Base-by-base conservation (phyloP, 2,888 invertebrate genomes). In the Sclerodermus sp. region DNA sequence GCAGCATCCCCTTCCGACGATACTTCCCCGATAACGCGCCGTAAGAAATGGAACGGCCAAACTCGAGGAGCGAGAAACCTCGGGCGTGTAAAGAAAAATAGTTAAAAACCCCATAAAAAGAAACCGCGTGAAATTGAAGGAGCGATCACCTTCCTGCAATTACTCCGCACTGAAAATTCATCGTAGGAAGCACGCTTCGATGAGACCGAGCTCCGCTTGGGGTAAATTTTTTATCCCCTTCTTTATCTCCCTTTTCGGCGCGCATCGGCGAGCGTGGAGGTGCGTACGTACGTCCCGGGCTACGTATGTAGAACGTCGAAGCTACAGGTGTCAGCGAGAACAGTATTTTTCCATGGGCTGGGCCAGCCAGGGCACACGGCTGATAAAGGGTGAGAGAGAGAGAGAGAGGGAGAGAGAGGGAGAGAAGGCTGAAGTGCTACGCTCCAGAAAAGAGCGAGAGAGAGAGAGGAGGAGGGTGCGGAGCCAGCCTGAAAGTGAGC, bases 241-340 rank as follows among this genome's bases (percentile, higher is more conserved):
- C 59, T 44, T 54, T 59, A 53, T 51, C 51, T 49, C 51, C 49
- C 52, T 56, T 36, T 34, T 45, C 45, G 37, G 14, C 18, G 51
- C 55, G 49, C 51, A 39, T 51, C 47, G 45, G 18, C 46, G 52
- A 31, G 32, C 17, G 44, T 38, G 45, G 23, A 23, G 23, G 23
- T 47, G 55, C 49, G 62, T 61, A 60, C 56, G 58, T 59, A 63
- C 60, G 55, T 61, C 53, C 56, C 10, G 57, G 60, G 57, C 51
- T 61, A 69, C 73, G 74, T 74, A 76, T 73, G 76, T 76, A 74
- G 72, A 76, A 72, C 66, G 71, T 63, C 58, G 75, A 76, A 78
- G 77, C 78, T 68, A 77, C 78, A 78, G 78, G 78, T 78, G 78
- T 78, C 77, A 77, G 77, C 68, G 69, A 68, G 71, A 72, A 67